Percentiles rank a stretch among this genome's conserved stretches.
phyloP scores from a whole-genome alignment of 2,113 vertebrate genomes.

The Solenodon paradoxus region DNA sequence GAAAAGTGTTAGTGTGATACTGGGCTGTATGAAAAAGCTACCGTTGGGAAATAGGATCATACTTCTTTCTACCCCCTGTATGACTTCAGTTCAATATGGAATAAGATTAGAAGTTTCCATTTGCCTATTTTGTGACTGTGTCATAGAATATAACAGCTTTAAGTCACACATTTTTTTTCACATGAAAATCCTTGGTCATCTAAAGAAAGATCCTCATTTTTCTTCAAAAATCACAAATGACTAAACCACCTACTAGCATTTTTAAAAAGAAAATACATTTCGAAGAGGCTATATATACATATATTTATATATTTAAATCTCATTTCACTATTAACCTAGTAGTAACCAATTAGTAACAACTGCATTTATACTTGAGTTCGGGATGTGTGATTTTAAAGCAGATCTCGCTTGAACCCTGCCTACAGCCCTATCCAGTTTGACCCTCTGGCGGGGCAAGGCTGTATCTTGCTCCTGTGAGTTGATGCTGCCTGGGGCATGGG shows the following conservation, averaged over 20 bases:
- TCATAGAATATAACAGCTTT: not conserved
- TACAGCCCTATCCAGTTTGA: not conserved
- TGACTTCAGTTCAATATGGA: not conserved
- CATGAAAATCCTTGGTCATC: not conserved
- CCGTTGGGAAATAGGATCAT: not conserved
- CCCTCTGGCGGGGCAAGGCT: not conserved
- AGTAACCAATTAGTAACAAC: not conserved
- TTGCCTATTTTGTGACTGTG: constrained; percentile 32
- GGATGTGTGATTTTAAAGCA: not conserved
- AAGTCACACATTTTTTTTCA: constrained; percentile 19
- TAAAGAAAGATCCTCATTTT: not conserved
- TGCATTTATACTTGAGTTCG: constrained; percentile 8
- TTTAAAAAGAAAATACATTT: constrained; percentile 22
- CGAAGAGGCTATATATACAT: not conserved
- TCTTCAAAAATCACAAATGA: constrained; percentile 45
- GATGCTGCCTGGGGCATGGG: not conserved
- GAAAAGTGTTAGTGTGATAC: not conserved
- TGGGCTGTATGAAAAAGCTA: not conserved
- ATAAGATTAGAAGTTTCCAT: not conserved
- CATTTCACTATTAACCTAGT: constrained; percentile 12
- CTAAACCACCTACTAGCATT: constrained; percentile 32
- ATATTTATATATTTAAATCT: not conserved
- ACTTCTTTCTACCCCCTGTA: not conserved
- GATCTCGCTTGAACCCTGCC: not conserved
- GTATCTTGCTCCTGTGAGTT: not conserved